A percentile compares a stretch with the other conserved stretches of the same genome.
Conservation (phyloP, 1,140 invertebrate species). For the Halesus radiatus region DNA sequence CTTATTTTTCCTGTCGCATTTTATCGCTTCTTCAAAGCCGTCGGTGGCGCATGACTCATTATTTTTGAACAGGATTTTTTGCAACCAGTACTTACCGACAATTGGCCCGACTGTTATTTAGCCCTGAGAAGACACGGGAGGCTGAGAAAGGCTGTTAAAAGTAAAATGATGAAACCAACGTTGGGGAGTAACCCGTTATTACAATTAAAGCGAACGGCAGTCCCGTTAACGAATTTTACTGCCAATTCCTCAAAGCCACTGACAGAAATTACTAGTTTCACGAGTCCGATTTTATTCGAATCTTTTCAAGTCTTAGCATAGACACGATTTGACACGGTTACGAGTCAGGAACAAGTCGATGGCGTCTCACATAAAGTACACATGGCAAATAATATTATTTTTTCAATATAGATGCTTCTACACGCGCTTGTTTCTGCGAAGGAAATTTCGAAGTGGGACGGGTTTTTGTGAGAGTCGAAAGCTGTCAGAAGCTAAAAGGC, state of each 20-base stretch:
- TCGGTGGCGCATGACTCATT: conserved; percentile 11
- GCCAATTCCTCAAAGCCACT: conserved; percentile 17
- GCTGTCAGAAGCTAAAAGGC: conserved; percentile 9
- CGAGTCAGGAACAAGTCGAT: neutral
- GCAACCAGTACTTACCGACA: conserved; percentile 7
- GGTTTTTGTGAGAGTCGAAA: conserved; percentile 31
- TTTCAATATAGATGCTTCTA: neutral
- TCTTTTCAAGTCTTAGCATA: neutral
- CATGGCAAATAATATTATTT: conserved; percentile 10
- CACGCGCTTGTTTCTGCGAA: conserved; percentile 21
- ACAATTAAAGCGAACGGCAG: conserved; percentile 19
- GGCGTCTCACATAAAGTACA: conserved; percentile 5
- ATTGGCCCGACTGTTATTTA: conserved; percentile 21
- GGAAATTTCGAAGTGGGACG: conserved; percentile 14
- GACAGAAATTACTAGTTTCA: conserved; percentile 19
- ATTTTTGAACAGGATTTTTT: conserved; percentile 13
- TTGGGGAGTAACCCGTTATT: conserved; percentile 23
- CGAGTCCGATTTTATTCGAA: conserved; percentile 1
- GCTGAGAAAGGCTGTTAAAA: conserved; percentile 26
- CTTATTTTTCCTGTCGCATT: neutral
- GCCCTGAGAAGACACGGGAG: neutral
- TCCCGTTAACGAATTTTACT: conserved; percentile 24
- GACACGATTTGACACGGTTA: conserved; percentile 33
- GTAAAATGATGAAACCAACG: conserved; percentile 25
- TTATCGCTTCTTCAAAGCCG: conserved; percentile 21